phyloP scores from a whole-genome alignment of 1,140 invertebrate species.

The Cotesia chilonis region DNA sequence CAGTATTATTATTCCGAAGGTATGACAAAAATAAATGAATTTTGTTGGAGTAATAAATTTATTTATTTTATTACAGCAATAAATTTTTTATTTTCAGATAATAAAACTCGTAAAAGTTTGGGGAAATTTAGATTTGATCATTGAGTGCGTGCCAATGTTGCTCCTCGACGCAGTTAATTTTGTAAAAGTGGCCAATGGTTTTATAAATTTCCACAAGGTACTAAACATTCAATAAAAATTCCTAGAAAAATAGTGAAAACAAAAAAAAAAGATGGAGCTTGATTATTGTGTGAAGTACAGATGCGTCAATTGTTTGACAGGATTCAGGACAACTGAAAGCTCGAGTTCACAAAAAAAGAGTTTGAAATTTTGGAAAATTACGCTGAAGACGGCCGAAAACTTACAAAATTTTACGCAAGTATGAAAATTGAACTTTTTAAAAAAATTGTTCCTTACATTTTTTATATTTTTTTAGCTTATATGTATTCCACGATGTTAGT shows the following conservation, averaged over 20 bases:
- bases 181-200: neutral
- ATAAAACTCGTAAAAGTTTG: neutral
- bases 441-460: no score
- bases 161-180: neutral
- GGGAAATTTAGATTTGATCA: conserved; percentile 1
- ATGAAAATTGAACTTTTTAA: neutral
- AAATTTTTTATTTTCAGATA: neutral
- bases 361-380: no score
- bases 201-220: no score
- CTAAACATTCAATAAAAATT: neutral
- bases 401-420: neutral
- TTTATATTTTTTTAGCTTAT: neutral
- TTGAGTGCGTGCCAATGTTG: conserved; percentile 2
- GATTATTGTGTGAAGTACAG: no score
- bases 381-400: no score
- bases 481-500: neutral
- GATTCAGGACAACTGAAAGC: no score
- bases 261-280: no score
- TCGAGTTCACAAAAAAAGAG: no score
- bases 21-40: neutral
- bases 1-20: neutral
- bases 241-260: neutral
- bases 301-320: no score
- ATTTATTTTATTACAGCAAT: neutral
- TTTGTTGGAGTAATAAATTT: neutral